Evolutionary conservation across 2,888 invertebrate species (phyloP).

Genomic region (Cataglyphis altisquamis): DNA sequence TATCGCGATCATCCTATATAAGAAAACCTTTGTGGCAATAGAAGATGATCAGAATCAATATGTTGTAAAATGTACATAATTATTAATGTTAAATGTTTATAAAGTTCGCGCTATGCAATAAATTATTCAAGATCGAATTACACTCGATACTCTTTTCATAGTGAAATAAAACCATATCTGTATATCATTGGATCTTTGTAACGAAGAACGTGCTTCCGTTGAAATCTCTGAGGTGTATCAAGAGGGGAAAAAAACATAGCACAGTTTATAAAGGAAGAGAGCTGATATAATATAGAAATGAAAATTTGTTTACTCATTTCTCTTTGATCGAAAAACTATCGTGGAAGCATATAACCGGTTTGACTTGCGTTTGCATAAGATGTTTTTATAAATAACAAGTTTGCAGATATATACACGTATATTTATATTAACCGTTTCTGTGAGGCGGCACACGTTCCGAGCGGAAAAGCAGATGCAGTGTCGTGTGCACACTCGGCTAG

Average conservation of each 20-base stretch:
- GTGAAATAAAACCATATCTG: background rate
- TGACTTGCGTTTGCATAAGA: slow-evolving; percentile 2
- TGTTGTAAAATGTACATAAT: slow-evolving; percentile 15
- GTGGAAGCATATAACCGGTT: background rate
- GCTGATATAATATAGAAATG: background rate
- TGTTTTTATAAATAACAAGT: slow-evolving; percentile 21
- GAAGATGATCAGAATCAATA: background rate
- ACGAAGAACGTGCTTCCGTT: slow-evolving; percentile 4
- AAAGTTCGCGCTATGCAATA: background rate
- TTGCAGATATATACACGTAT: background rate
- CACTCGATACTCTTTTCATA: background rate
- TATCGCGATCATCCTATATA: background rate
- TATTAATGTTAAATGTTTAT: background rate
- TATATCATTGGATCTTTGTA: background rate
- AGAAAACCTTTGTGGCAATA: slow-evolving; percentile 18
- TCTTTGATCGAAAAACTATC: background rate
- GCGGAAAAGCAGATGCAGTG: slow-evolving; percentile 79
- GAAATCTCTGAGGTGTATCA: background rate
- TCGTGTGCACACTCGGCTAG: slow-evolving; percentile 88
- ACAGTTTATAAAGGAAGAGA: background rate
- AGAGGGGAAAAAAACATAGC: background rate
- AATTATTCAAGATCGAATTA: slow-evolving; percentile 14
- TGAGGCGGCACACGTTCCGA: slow-evolving; percentile 63
- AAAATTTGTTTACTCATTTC: slow-evolving; percentile 8
- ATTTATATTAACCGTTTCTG: slow-evolving; percentile 58